phyloP scores from a whole-genome alignment of 1,140 invertebrate genomes.

The Drosophila guanche region DNA sequence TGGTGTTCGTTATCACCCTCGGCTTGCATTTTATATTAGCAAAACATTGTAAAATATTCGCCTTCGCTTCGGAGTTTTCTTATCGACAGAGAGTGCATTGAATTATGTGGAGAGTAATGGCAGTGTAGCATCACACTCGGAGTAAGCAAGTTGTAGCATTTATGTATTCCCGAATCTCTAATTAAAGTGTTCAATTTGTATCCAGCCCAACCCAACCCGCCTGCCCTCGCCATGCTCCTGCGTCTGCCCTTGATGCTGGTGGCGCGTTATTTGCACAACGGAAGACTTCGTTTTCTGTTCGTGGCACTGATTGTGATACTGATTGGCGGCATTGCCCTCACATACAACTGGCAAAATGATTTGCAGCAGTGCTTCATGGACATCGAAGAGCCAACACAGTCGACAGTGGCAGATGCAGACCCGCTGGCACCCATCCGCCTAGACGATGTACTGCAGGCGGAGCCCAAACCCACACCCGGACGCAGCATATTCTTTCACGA shows the following conservation, averaged over 20 bases:
- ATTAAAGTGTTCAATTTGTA: not conserved
- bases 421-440: constrained; percentile 9
- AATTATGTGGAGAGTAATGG: too few relatives aligned
- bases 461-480: constrained; percentile 78
- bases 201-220: not conserved
- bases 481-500: constrained; percentile 86
- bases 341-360: constrained; percentile 29
- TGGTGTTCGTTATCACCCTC: too few relatives aligned
- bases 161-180: too few relatives aligned
- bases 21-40: too few relatives aligned
- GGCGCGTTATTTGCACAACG: constrained; percentile 60
- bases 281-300: constrained; percentile 62
- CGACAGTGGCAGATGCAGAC: constrained; percentile 1
- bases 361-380: constrained; percentile 40
- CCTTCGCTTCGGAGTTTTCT: too few relatives aligned
- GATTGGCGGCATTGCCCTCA: constrained; percentile 18
- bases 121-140: too few relatives aligned
- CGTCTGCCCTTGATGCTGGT: constrained; percentile 42
- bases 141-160: too few relatives aligned
- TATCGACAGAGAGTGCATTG: too few relatives aligned
- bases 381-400: not conserved
- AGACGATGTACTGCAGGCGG: constrained; percentile 58
- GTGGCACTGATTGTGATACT: constrained; percentile 39
- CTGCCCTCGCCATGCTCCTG: constrained; percentile 59
- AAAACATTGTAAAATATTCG: too few relatives aligned